Evolutionary conservation across 2,113 vertebrate species (phyloP), one percentile per base, ranked within the genome.

Genomic region (Canis aureus): DNA sequence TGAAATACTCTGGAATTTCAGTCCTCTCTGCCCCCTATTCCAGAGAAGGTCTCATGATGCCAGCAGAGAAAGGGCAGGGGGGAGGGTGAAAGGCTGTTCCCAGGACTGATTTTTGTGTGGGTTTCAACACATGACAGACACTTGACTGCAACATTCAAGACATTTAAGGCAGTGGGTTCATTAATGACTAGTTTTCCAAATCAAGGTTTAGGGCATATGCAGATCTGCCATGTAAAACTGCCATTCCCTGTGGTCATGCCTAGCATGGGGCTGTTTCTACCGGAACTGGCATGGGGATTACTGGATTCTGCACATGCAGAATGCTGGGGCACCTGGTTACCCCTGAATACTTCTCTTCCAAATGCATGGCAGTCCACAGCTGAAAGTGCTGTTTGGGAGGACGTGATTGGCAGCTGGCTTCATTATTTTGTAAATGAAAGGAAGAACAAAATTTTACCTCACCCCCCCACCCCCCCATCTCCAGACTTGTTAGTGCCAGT

Each of bases 111-210:
- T 97, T 98, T 15, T 49, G 91, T 60, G 97, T 57, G 97, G 98
- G 97, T 97, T 97, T 67, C 74, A 88, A 81, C 98, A 98, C 73
- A 64, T 35, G 94, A 97, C 97, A 97, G 98, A 99, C 98, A 98
- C 98, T 97, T 89, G 97, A 98, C 98, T 84, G 98, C 89, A 93
- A 99, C 99, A 99, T 98, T 99, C 98, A 98, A 98, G 98, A 98
- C 99, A 95, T 98, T 98, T 99, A 99, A 99, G 99, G 99, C 99
- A 99, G 98, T 60, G 98, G 99, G 99, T 98, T 99, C 97, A 95
- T 97, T 97, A 98, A 97, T 91, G 95, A 43, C 96, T 96, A 96
- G 93, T 98, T 97, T 94, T 97, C 95, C 79, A 88, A 97, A 98
- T 89, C 92, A 90, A 0, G 96, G 95, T 86, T 94, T 35, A 76